Percentiles rank a stretch among this genome's conserved stretches.
Conservation (phyloP, 2,113 vertebrate genomes). For the Callipepla squamata region DNA sequence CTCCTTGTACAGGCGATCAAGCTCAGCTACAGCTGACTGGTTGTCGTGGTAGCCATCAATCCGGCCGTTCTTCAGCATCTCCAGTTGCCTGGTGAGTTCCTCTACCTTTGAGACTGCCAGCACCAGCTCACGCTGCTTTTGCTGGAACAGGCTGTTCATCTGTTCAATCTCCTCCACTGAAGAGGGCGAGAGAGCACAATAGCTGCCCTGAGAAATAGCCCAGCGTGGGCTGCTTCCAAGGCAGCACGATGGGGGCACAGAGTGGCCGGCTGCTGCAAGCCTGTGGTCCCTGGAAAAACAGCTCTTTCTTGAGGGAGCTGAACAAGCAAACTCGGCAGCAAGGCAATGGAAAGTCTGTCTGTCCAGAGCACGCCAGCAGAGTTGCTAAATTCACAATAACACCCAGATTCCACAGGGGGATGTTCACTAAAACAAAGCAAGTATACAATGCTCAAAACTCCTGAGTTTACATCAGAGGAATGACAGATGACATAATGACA, state of each 20-base stretch:
- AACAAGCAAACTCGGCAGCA: neutral
- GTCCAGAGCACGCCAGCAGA: neutral
- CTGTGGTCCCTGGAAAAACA: neutral
- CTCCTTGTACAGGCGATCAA: slow-evolving; percentile 95
- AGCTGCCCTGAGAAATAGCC: slow-evolving; percentile 60
- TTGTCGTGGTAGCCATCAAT: slow-evolving; percentile 89
- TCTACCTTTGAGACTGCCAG: slow-evolving; percentile 93
- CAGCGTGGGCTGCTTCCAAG: slow-evolving; percentile 45
- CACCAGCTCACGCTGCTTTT: slow-evolving; percentile 94
- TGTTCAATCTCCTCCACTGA: slow-evolving; percentile 98
- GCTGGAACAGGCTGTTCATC: slow-evolving; percentile 98
- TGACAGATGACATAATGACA: neutral
- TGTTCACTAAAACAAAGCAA: neutral
- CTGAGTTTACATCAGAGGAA: neutral
- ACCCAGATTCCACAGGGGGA: neutral
- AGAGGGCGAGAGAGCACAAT: slow-evolving; percentile 50
- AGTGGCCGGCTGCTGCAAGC: neutral
- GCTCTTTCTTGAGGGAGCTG: neutral
- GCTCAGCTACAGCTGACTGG: slow-evolving; percentile 91
- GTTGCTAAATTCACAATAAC: neutral
- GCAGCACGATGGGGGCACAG: slow-evolving; percentile 28
- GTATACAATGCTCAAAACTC: neutral
- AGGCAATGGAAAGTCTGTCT: neutral
- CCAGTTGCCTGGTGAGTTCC: slow-evolving; percentile 92
- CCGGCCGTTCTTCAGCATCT: slow-evolving; percentile 93